Evolutionary conservation across 2,888 invertebrate species (phyloP).

Genomic region (Cryptocephalus primarius): DNA sequence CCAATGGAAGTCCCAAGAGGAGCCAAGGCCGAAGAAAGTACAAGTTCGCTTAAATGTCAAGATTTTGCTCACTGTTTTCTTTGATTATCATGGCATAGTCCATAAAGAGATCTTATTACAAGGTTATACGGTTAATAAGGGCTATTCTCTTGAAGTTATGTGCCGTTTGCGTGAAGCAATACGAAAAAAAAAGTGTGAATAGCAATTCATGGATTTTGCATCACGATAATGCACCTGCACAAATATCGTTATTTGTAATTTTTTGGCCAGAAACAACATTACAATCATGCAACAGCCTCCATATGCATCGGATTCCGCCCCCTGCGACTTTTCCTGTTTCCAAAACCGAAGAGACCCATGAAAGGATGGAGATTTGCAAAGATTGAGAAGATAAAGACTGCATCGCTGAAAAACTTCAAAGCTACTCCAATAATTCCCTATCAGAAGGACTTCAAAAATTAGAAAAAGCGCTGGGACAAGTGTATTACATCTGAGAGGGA

Average conservation of each 20-base stretch:
- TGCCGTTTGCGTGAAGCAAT: neutral
- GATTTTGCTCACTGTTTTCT: conserved; percentile 11
- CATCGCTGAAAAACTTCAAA: conserved; percentile 3
- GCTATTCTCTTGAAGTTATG: conserved; percentile 10
- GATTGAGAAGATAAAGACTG: neutral
- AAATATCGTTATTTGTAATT: too few species aligned
- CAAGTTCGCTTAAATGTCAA: conserved; percentile 12
- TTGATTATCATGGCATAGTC: conserved; percentile 10
- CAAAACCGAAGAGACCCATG: neutral
- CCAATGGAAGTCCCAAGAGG: conserved; percentile 5
- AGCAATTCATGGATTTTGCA: too few species aligned
- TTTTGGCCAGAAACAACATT: conserved; percentile 2
- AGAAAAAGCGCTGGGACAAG: conserved; percentile 2
- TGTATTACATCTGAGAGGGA: neutral
- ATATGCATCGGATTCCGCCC: conserved; percentile 5
- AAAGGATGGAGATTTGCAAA: neutral
- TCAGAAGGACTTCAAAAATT: conserved; percentile 4
- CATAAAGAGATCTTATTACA: conserved; percentile 10
- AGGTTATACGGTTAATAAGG: conserved; percentile 10
- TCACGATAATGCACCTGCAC: too few species aligned
- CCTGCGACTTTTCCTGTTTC: too few species aligned
- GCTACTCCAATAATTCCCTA: too few species aligned
- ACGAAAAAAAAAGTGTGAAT: too few species aligned
- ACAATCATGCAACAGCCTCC: conserved; percentile 3
- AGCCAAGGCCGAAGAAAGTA: conserved; percentile 8